Conservation (phyloP, 2,113 vertebrate genomes). For the Apodemus sylvaticus region DNA sequence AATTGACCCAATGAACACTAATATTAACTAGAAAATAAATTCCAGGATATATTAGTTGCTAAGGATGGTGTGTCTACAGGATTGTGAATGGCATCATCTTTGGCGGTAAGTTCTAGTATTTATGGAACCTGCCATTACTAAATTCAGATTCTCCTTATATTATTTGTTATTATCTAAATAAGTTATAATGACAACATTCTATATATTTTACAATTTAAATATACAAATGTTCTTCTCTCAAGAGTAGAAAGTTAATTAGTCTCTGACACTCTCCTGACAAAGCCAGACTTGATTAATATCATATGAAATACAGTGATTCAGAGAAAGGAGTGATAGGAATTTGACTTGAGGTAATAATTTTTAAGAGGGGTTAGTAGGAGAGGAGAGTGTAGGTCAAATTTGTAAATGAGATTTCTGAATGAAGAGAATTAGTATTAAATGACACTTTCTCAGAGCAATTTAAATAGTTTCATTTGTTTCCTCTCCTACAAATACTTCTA, state of each 20-base stretch:
- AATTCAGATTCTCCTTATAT: neutral
- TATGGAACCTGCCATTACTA: neutral
- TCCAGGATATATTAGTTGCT: too few species aligned
- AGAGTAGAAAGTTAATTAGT: neutral
- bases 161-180: neutral
- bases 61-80: neutral
- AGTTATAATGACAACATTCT: neutral
- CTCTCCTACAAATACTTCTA: fast-evolving
- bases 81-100: neutral
- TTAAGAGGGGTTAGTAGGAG: neutral
- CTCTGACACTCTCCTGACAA: neutral
- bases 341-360: neutral
- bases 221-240: neutral
- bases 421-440: neutral
- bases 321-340: neutral
- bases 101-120: neutral
- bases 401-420: neutral
- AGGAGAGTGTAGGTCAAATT: neutral
- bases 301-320: neutral
- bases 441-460: neutral
- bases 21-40: neutral
- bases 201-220: neutral
- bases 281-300: neutral
- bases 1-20: neutral
- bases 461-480: neutral